phyloP scores from a whole-genome alignment of 2,113 vertebrate genomes.

The Tichodroma muraria region DNA sequence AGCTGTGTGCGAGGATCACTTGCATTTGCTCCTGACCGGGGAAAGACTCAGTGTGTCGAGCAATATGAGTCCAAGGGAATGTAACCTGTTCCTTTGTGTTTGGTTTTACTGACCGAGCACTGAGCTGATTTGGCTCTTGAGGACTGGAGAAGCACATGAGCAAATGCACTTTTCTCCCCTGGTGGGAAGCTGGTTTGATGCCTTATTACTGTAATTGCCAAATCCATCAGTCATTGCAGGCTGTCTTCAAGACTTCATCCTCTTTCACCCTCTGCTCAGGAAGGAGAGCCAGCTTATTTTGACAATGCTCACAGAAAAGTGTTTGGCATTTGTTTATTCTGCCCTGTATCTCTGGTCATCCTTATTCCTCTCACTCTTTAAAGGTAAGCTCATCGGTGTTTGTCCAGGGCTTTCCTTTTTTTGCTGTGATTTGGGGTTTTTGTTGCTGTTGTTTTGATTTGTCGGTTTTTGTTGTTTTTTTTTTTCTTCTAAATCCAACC shows the following conservation, averaged over 20 bases:
- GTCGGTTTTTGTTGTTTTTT: no score
- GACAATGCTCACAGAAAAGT: slow-evolving; percentile 15
- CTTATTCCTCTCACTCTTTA: slow-evolving; percentile 23
- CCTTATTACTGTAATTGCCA: slow-evolving; percentile 23
- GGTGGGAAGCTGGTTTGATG: not conserved
- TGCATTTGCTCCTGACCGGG: not conserved
- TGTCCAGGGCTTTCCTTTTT: not conserved
- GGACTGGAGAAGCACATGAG: not conserved
- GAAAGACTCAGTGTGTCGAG: not conserved
- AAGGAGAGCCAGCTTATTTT: not conserved
- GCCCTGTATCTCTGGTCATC: slow-evolving; percentile 20
- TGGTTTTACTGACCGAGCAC: not conserved
- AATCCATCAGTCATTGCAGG: not conserved
- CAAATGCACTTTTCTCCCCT: not conserved
- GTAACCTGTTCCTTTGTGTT: not conserved
- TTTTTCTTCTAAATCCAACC: not conserved
- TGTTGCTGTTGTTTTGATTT: not conserved
- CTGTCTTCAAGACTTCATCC: not conserved
- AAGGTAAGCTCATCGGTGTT: slow-evolving; percentile 7
- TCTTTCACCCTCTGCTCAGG: not conserved
- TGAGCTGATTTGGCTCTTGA: not conserved
- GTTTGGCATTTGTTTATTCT: slow-evolving; percentile 9
- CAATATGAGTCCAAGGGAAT: not conserved
- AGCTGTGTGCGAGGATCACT: not conserved
- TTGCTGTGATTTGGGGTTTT: not conserved